Conservation (phyloP, 2,113 vertebrate genomes). For the Tilapia sparmanii region DNA sequence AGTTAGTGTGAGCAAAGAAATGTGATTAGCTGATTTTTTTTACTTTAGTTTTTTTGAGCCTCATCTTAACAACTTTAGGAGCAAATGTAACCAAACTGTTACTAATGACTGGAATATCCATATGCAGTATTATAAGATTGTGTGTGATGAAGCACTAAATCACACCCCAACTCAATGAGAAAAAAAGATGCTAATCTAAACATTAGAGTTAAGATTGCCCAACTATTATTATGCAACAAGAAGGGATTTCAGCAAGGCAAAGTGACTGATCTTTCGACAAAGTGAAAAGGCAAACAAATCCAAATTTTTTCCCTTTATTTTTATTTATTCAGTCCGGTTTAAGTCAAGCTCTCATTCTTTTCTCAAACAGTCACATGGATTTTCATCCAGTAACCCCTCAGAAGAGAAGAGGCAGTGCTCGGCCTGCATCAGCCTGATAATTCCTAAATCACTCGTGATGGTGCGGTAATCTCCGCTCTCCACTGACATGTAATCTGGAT, state of each 20-base stretch:
- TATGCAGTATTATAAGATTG: background rate
- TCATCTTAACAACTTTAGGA: background rate
- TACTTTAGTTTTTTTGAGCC: background rate
- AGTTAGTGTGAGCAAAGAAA: background rate
- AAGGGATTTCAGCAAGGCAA: background rate
- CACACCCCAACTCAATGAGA: background rate
- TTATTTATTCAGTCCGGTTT: background rate
- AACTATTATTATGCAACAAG: background rate
- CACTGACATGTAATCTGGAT: constrained; percentile 58
- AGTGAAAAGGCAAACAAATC: background rate
- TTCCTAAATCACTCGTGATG: constrained; percentile 42
- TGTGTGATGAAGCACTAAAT: background rate
- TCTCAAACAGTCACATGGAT: background rate
- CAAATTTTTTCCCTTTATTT: background rate
- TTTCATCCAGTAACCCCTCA: background rate
- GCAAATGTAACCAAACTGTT: background rate
- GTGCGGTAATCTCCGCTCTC: constrained; percentile 43
- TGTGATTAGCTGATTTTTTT: background rate
- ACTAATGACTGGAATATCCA: background rate
- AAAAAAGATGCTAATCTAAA: background rate
- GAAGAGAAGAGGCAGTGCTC: background rate
- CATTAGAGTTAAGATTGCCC: background rate
- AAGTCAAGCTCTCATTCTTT: background rate
- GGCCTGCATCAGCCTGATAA: constrained; percentile 29
- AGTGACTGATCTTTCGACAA: background rate